Conservation (phyloP, 2,113 vertebrate genomes). For the Lates calcarifer region DNA sequence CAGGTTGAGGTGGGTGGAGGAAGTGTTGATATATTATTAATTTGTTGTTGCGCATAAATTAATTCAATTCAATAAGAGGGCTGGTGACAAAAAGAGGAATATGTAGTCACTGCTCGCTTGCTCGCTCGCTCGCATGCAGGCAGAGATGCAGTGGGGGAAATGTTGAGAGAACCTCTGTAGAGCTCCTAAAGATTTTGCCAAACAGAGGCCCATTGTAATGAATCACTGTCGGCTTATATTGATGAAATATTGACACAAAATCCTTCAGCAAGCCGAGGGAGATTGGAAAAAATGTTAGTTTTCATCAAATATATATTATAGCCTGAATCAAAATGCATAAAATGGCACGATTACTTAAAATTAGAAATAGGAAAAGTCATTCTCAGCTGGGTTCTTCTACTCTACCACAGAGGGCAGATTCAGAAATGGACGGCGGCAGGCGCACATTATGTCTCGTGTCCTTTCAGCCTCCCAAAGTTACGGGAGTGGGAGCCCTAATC, state of each 20-base stretch:
- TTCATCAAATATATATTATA: neutral
- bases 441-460: neutral
- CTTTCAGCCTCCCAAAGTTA: conserved; percentile 16
- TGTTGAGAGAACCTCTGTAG: neutral
- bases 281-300: neutral
- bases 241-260: conserved; percentile 33
- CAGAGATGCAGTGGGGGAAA: neutral
- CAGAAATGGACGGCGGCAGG: neutral
- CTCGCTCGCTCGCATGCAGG: neutral
- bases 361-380: neutral
- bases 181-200: conserved; percentile 7
- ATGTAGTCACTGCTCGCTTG: neutral
- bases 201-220: conserved; percentile 22
- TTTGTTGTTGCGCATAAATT: conserved; percentile 44
- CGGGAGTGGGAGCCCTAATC: conserved; percentile 33
- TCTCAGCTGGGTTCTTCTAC: neutral
- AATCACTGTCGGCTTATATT: conserved; percentile 22
- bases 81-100: conserved; percentile 14
- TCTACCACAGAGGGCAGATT: conserved; percentile 1
- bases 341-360: neutral
- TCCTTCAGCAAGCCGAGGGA: conserved; percentile 4
- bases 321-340: conserved; percentile 14
- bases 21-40: conserved; percentile 62
- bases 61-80: conserved; percentile 44
- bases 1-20: conserved; percentile 42